Percentiles rank a stretch among this genome's conserved stretches.
These are phyloP conservation scores for Aphodius sticticus DNA, from an alignment of 2,888 invertebrate genomes.

Conservation along the genomic window DNA sequence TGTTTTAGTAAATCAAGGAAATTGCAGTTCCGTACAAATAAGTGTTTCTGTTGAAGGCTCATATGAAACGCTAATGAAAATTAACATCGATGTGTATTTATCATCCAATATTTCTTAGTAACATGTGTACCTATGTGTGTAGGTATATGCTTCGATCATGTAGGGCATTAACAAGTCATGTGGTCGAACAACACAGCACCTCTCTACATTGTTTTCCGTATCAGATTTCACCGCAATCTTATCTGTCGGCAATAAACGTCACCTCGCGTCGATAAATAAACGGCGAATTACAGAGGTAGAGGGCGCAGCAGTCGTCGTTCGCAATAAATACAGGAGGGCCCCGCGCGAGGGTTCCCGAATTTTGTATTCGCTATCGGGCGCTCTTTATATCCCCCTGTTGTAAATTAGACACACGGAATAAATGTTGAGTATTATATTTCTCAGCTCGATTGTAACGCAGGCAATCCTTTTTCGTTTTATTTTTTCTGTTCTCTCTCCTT, in stretches of 20 bases:
- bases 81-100: too few relatives aligned
- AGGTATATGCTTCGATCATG: background rate
- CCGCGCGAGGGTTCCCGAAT: background rate
- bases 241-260: slow-evolving; percentile 18
- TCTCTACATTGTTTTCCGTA: slow-evolving; percentile 5
- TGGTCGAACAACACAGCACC: background rate
- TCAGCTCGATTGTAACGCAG: background rate
- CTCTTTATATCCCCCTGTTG: background rate
- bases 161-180: background rate
- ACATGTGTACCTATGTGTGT: too few relatives aligned
- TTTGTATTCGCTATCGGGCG: background rate
- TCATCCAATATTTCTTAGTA: too few relatives aligned
- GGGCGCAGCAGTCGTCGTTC: background rate
- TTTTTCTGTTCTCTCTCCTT: background rate
- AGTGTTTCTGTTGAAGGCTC: too few relatives aligned
- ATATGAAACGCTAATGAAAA: too few relatives aligned
- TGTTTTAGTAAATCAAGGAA: too few relatives aligned
- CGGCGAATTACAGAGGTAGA: background rate
- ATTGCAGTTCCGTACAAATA: too few relatives aligned
- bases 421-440: background rate
- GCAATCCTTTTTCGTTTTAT: background rate
- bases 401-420: background rate
- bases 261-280: slow-evolving; percentile 18
- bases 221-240: slow-evolving; percentile 21
- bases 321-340: background rate